A percentile compares a stretch with the other conserved stretches of the same genome.
phyloP scores from a whole-genome alignment of 1,140 invertebrate genomes.

The Tenebrio molitor region DNA sequence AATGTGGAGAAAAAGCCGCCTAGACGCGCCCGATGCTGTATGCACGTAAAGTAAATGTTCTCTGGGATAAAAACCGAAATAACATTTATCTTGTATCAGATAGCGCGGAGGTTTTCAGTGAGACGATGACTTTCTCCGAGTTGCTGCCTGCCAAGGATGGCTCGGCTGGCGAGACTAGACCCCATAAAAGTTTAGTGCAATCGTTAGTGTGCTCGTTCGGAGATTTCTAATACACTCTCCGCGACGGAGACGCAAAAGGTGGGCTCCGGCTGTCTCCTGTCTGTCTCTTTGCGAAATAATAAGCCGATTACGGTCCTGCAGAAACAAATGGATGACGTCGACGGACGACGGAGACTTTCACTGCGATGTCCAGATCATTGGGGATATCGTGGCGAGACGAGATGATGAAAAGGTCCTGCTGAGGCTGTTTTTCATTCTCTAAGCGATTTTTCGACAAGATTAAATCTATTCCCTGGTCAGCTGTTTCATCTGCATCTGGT shows the following conservation, averaged over 20 bases:
- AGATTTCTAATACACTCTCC: constrained; percentile 45
- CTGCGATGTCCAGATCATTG: no score
- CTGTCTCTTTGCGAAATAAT: constrained; percentile 7
- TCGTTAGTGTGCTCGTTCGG: constrained; percentile 34
- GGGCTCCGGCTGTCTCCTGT: constrained; percentile 22
- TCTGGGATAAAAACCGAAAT: constrained; percentile 40
- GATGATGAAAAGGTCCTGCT: no score
- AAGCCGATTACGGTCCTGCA: no score
- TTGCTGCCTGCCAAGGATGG: constrained; percentile 1
- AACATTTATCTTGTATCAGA: constrained; percentile 50
- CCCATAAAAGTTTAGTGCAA: constrained; percentile 50
- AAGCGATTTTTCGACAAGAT: no score
- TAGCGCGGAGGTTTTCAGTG: constrained; percentile 17
- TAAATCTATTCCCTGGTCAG: no score
- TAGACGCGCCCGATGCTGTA: constrained; percentile 37
- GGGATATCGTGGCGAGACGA: no score
- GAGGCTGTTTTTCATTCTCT: no score
- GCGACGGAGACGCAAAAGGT: constrained; percentile 38
- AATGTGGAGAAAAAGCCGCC: constrained; percentile 42
- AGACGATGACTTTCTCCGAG: constrained; percentile 29
- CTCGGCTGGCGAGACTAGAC: constrained; percentile 25
- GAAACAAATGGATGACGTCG: no score
- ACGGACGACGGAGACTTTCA: no score
- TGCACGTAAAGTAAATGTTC: constrained; percentile 47
- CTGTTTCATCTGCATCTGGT: no score